phyloP scores from a whole-genome alignment of 92 coral and sea anemone species.

The Diadumene lineata region DNA sequence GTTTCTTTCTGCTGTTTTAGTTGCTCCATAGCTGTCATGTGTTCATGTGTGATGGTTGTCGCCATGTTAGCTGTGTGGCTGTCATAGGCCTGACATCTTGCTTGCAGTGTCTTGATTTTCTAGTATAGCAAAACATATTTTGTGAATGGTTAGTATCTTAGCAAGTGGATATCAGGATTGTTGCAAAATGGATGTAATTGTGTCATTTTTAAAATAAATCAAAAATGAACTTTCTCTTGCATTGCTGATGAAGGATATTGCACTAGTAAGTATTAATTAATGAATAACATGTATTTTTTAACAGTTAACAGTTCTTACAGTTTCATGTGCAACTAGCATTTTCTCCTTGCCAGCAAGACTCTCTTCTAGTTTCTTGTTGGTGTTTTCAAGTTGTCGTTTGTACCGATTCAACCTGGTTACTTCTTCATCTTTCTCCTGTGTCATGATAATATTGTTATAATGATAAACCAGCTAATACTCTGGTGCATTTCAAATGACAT shows the following conservation, averaged over 20 bases:
- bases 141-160: too few relatives aligned
- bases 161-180: too few relatives aligned
- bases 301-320: conserved; percentile 27
- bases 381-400: conserved; percentile 66
- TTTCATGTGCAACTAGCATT: conserved; percentile 14
- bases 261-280: too few relatives aligned
- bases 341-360: conserved; percentile 66
- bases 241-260: too few relatives aligned
- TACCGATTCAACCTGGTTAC: conserved; percentile 47
- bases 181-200: too few relatives aligned
- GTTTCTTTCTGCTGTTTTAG: conserved; percentile 53
- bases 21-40: conserved; percentile 37
- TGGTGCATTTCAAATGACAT: too few relatives aligned
- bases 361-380: conserved; percentile 62
- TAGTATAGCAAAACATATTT: not conserved
- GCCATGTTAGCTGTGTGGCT: not conserved
- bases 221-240: too few relatives aligned
- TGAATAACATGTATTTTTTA: too few relatives aligned
- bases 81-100: conserved; percentile 19
- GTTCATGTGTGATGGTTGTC: conserved; percentile 21
- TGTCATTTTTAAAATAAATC: not conserved
- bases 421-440: conserved; percentile 70
- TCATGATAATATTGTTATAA: not conserved
- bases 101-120: conserved; percentile 36
- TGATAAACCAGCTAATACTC: too few relatives aligned